phyloP scores from a whole-genome alignment of 2,113 vertebrate genomes.

The Thalassoma bifasciatum region DNA sequence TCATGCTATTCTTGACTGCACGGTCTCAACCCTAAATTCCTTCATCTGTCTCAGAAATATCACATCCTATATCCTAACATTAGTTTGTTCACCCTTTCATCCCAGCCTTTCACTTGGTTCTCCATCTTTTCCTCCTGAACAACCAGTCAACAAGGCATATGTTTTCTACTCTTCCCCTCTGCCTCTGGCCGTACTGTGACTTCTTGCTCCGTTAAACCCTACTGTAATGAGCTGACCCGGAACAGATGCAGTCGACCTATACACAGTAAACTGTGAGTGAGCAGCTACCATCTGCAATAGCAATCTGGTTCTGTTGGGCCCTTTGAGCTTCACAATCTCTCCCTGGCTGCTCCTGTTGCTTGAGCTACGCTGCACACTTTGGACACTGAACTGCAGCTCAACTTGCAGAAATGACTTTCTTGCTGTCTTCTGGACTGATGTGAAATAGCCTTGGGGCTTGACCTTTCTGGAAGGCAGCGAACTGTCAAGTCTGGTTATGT shows the following conservation, averaged over 20 bases:
- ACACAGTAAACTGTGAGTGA: conserved; percentile 73
- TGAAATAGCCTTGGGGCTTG: conserved; percentile 68
- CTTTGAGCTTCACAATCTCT: conserved; percentile 61
- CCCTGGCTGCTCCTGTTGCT: conserved; percentile 48
- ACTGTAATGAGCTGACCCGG: conserved; percentile 68
- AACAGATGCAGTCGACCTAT: conserved; percentile 73
- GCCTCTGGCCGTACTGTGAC: conserved; percentile 35
- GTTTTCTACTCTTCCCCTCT: neutral
- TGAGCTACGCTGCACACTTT: conserved; percentile 64
- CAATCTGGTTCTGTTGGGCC: conserved; percentile 53
- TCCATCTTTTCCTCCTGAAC: neutral
- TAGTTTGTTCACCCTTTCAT: conserved; percentile 5
- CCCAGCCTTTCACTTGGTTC: neutral
- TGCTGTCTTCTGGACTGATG: conserved; percentile 52
- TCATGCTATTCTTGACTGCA: neutral
- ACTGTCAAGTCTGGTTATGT: conserved; percentile 73
- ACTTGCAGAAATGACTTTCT: conserved; percentile 66
- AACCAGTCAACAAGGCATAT: neutral
- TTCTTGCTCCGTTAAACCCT: conserved; percentile 60
- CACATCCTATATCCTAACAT: neutral
- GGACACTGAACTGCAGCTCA: conserved; percentile 68
- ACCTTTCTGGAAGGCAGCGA: conserved; percentile 75
- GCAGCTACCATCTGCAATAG: conserved; percentile 67
- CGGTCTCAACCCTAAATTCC: neutral
- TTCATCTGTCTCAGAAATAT: neutral